These are phyloP conservation scores for Dendroctonus valens DNA, from an alignment of 1,140 invertebrate species.

Conservation along the genomic window DNA sequence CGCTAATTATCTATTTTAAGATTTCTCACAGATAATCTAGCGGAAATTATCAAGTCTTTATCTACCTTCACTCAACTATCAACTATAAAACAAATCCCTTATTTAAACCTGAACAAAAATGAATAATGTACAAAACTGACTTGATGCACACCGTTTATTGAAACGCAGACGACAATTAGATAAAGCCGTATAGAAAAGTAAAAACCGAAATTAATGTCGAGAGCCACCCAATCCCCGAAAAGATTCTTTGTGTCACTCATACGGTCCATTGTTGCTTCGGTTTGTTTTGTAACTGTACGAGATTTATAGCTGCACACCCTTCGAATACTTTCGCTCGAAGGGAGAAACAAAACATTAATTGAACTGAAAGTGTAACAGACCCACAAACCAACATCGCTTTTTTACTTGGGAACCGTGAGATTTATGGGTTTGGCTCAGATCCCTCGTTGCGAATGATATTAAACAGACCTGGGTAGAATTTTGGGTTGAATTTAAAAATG, in stretches of 20 bases:
- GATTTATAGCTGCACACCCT: constrained; percentile 40
- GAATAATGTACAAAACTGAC: no score
- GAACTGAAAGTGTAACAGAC: constrained; percentile 41
- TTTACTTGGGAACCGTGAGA: constrained; percentile 26
- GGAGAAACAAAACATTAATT: constrained; percentile 44
- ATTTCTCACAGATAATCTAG: no score
- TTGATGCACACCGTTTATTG: no score
- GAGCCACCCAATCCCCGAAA: constrained; percentile 2
- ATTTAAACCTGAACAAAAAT: no score
- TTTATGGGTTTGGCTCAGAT: constrained; percentile 25
- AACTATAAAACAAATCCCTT: no score
- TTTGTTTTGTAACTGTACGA: constrained; percentile 44
- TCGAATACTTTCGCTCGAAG: constrained; percentile 34
- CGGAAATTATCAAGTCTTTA: no score
- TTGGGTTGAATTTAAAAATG: constrained; percentile 2
- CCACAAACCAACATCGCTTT: constrained; percentile 35
- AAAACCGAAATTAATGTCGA: no score
- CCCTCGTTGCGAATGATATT: constrained; percentile 11
- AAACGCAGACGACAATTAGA: no score
- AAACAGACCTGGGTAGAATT: constrained; percentile 13
- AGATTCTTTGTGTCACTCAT: constrained; percentile 45
- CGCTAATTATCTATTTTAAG: no score
- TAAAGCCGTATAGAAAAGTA: no score
- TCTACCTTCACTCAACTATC: no score
- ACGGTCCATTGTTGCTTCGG: constrained; percentile 42